These are phyloP conservation scores for Reticulitermes lucifugus DNA, from an alignment of 2,888 invertebrate genomes.

Conservation along the genomic window DNA sequence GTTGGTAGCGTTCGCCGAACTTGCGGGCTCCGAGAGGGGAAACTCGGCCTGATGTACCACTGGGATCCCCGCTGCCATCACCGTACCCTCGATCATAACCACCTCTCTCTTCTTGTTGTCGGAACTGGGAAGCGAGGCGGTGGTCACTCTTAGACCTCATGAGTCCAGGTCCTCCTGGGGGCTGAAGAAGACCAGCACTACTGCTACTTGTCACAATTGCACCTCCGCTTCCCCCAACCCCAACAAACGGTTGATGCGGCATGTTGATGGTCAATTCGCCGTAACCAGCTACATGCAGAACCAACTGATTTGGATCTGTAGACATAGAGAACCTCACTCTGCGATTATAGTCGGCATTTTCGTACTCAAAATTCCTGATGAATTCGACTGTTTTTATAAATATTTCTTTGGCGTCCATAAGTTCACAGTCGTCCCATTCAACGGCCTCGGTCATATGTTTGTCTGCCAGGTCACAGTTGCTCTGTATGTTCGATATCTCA, in stretches of 20 bases:
- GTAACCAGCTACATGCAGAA: constrained; percentile 83
- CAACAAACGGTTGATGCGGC: constrained; percentile 69
- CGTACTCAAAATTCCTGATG: constrained; percentile 92
- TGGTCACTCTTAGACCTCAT: constrained; percentile 96
- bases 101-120: constrained; percentile 83
- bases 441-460: constrained; percentile 92
- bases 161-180: constrained; percentile 77
- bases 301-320: constrained; percentile 92
- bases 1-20: constrained; percentile 72
- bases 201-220: constrained; percentile 17
- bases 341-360: constrained; percentile 89
- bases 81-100: constrained; percentile 65
- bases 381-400: constrained; percentile 96
- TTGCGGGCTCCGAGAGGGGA: constrained; percentile 80
- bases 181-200: constrained; percentile 67
- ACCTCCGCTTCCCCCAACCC: constrained; percentile 62
- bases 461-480: constrained; percentile 96
- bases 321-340: constrained; percentile 88
- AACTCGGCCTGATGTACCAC: constrained; percentile 58
- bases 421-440: constrained; percentile 92
- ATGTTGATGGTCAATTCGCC: constrained; percentile 89
- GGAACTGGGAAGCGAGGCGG: constrained; percentile 87
- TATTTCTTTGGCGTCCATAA: constrained; percentile 96
- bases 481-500: constrained; percentile 94
- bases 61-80: constrained; percentile 71